These are phyloP conservation scores for Eupithecia insigniata DNA, from an alignment of 2,888 invertebrate species.

Conservation along the genomic window DNA sequence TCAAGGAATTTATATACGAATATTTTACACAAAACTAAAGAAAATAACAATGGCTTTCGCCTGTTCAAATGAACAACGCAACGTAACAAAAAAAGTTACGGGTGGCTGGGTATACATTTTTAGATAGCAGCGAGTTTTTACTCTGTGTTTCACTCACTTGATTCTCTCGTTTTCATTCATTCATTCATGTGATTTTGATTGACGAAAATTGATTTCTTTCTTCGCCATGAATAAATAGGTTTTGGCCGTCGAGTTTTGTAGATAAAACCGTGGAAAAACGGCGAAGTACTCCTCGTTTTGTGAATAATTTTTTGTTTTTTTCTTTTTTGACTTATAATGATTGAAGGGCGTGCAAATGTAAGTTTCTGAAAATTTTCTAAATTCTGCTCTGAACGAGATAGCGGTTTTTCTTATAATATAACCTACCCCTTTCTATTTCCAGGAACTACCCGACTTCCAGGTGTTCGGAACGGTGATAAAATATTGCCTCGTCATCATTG, in stretches of 20 bases:
- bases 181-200: conserved; percentile 46
- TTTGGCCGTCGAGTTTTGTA: too few species aligned
- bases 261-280: conserved; percentile 13
- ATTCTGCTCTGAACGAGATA: background rate
- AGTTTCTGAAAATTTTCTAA: conserved; percentile 49
- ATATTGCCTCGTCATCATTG: conserved; percentile 90
- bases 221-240: background rate
- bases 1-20: too few species aligned
- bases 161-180: background rate
- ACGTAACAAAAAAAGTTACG: too few species aligned
- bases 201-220: conserved; percentile 21
- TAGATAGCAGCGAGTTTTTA: too few species aligned
- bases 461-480: conserved; percentile 90
- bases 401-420: conserved; percentile 17
- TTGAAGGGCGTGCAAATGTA: conserved; percentile 82
- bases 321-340: conserved; percentile 74
- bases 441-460: conserved; percentile 88
- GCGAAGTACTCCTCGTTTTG: conserved; percentile 24
- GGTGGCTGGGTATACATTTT: too few species aligned
- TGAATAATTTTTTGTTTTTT: conserved; percentile 47
- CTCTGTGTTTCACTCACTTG: too few species aligned
- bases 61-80: too few species aligned
- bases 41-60: too few species aligned
- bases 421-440: conserved; percentile 54
- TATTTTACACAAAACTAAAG: too few species aligned